Conservation (phyloP, 2,797 vertebrate species). For the Melanotaenia boesemani region DNA sequence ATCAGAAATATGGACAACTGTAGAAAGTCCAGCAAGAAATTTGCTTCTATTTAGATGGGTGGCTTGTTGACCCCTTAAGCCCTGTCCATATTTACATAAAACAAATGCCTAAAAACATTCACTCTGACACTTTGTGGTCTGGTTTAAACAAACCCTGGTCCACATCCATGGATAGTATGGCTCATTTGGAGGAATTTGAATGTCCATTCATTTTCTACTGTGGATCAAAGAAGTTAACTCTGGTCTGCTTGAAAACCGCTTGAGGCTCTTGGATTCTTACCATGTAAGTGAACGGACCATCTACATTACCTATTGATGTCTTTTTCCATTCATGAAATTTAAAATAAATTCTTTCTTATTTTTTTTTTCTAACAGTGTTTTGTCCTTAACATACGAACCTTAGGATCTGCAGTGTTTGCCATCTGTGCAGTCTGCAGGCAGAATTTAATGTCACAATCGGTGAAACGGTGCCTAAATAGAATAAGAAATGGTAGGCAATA, state of each 20-base stretch:
- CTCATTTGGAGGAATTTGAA: too few species aligned
- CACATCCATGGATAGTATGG: too few species aligned
- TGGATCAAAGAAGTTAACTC: too few species aligned
- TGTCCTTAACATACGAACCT: not conserved
- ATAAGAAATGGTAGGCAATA: not conserved
- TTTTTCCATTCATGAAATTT: not conserved
- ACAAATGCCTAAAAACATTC: too few species aligned
- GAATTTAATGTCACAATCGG: not conserved
- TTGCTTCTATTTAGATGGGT: not conserved
- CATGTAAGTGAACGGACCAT: too few species aligned
- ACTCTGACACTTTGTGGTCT: too few species aligned
- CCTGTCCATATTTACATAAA: too few species aligned
- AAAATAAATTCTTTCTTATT: not conserved
- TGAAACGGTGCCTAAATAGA: not conserved
- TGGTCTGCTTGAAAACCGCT: too few species aligned
- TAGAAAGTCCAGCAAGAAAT: constrained; percentile 1
- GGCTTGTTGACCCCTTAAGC: not conserved
- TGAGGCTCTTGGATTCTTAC: too few species aligned
- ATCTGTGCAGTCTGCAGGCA: not conserved
- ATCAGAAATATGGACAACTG: not conserved
- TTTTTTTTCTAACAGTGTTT: not conserved
- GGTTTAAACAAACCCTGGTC: too few species aligned
- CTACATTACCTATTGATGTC: not conserved
- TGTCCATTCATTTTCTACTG: too few species aligned
- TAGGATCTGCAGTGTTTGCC: not conserved